A percentile compares a stretch with the other conserved stretches of the same genome.
phyloP scores from a whole-genome alignment of 2,113 vertebrate genomes.

The Cryptotis parvus region DNA sequence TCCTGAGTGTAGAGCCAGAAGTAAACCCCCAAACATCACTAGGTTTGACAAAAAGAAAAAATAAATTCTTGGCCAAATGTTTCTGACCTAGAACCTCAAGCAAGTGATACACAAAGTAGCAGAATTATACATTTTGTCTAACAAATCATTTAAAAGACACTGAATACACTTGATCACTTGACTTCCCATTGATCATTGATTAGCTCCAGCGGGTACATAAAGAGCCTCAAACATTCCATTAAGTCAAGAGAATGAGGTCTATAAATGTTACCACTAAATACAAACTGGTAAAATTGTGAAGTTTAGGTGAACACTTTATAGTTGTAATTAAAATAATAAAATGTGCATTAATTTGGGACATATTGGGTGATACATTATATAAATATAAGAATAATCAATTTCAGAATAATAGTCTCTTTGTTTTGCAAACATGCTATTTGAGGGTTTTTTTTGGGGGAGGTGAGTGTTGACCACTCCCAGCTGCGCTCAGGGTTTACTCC shows the following conservation, averaged over 20 bases:
- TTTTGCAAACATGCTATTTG: background rate
- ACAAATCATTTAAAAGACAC: background rate
- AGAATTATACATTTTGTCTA: background rate
- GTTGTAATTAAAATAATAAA: constrained; percentile 42
- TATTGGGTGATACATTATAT: background rate
- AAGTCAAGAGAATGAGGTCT: too few relatives aligned
- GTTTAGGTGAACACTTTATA: background rate
- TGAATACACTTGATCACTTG: too few relatives aligned
- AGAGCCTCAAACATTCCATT: too few relatives aligned
- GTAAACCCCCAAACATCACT: too few relatives aligned
- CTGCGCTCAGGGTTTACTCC: too few relatives aligned
- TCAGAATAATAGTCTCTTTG: constrained; percentile 43
- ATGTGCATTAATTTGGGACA: background rate
- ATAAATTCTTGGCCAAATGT: constrained; percentile 16
- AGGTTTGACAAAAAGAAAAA: too few relatives aligned
- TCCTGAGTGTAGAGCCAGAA: too few relatives aligned
- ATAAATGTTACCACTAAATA: too few relatives aligned
- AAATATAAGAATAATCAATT: background rate
- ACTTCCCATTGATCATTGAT: too few relatives aligned
- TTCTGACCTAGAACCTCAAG: constrained; percentile 7
- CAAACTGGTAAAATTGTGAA: background rate
- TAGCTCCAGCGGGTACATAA: too few relatives aligned
- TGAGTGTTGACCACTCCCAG: too few relatives aligned
- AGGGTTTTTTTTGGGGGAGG: too few relatives aligned
- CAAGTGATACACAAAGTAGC: background rate